phyloP scores from a whole-genome alignment of 1,140 invertebrate species.

The Amyelois transitella region DNA sequence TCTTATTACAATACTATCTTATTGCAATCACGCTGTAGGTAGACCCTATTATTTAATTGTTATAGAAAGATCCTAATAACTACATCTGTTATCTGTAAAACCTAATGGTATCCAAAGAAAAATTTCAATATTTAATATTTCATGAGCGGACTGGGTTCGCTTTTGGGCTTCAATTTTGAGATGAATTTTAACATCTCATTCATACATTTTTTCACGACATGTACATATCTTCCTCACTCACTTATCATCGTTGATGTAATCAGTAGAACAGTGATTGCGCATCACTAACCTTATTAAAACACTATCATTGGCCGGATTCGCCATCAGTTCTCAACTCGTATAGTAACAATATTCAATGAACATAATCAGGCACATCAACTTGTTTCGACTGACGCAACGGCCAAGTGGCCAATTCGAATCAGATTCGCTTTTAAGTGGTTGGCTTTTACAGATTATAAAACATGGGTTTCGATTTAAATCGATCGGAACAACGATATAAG shows the following conservation, averaged over 20 bases:
- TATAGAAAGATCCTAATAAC: too few relatives aligned
- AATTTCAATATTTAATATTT: too few relatives aligned
- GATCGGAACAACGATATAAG: neutral
- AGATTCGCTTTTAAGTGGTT: constrained; percentile 56
- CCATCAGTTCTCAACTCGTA: constrained; percentile 44
- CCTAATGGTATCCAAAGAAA: too few relatives aligned
- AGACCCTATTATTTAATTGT: too few relatives aligned
- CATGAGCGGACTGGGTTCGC: too few relatives aligned
- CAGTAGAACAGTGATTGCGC: constrained; percentile 26
- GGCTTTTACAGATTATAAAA: constrained; percentile 58
- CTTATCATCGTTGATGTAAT: constrained; percentile 4
- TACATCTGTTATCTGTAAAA: too few relatives aligned
- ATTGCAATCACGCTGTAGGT: too few relatives aligned
- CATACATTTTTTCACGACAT: too few relatives aligned
- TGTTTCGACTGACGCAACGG: constrained; percentile 57
- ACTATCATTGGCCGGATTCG: constrained; percentile 43
- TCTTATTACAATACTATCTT: too few relatives aligned
- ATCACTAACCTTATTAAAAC: constrained; percentile 58
- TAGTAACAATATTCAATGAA: constrained; percentile 48
- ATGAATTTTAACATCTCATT: too few relatives aligned
- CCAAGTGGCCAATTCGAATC: constrained; percentile 68
- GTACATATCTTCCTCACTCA: neutral
- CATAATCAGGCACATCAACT: constrained; percentile 57
- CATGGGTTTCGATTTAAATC: constrained; percentile 5
- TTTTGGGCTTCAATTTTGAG: too few relatives aligned